A percentile compares a stretch with the other conserved stretches of the same genome.
Conservation (phyloP, 2,888 invertebrate genomes). For the Galerucella pusilla region DNA sequence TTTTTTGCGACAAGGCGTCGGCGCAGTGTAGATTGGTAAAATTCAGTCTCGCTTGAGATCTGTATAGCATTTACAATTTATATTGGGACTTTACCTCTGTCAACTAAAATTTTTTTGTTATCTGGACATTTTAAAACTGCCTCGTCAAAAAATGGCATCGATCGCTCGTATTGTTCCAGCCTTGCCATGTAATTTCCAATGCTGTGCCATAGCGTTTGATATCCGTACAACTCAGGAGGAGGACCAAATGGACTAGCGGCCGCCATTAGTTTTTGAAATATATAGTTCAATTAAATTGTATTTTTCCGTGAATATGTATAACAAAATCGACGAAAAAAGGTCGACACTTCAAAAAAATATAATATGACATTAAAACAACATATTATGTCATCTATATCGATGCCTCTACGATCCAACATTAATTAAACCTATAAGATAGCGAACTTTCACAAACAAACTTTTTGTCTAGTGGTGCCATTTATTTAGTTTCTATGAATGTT, state of each 20-base stretch:
- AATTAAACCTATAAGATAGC: too few relatives aligned
- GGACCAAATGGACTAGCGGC: slow-evolving; percentile 11
- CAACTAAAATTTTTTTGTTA: slow-evolving; percentile 69
- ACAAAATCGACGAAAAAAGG: neutral
- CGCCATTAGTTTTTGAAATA: neutral
- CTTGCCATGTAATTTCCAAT: slow-evolving; percentile 58
- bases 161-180: slow-evolving; percentile 60
- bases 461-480: too few relatives aligned
- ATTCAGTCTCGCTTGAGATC: neutral
- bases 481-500: too few relatives aligned
- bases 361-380: neutral
- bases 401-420: too few relatives aligned
- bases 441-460: too few relatives aligned
- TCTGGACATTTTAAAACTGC: slow-evolving; percentile 59
- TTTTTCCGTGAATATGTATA: neutral
- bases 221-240: slow-evolving; percentile 54
- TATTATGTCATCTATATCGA: neutral
- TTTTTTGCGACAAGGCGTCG: too few relatives aligned
- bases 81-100: slow-evolving; percentile 67
- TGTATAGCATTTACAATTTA: neutral
- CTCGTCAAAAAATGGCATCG: slow-evolving; percentile 58
- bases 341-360: neutral
- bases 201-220: slow-evolving; percentile 58
- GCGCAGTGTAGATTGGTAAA: too few relatives aligned
- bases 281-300: neutral